Evolutionary conservation across 2,113 vertebrate species (phyloP).

Genomic region (Noctilio leporinus): DNA sequence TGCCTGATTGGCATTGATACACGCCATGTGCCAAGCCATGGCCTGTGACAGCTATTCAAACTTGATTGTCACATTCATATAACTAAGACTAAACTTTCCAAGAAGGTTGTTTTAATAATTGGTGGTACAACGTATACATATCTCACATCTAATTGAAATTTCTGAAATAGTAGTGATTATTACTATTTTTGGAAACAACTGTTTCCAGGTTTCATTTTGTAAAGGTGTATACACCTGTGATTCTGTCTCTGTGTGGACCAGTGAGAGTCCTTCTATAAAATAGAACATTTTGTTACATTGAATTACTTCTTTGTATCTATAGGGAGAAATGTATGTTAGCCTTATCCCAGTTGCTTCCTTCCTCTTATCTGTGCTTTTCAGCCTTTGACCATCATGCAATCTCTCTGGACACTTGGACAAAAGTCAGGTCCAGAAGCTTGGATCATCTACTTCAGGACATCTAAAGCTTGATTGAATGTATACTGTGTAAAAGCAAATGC

Average conservation of each 20-base stretch:
- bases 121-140: background rate
- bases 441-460: background rate
- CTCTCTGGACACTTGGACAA: background rate
- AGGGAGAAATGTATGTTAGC: background rate
- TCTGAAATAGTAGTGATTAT: background rate
- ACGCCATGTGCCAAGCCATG: no score
- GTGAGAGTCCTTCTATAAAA: background rate
- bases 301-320: background rate
- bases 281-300: background rate
- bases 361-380: background rate
- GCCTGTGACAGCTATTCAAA: background rate
- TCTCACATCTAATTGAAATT: background rate
- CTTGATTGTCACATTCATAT: background rate
- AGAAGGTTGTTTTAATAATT: background rate
- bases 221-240: background rate
- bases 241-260: background rate
- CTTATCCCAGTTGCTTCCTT: background rate
- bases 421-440: background rate
- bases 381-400: background rate
- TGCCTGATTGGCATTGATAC: background rate
- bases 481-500: background rate
- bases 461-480: background rate
- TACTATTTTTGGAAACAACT: background rate
- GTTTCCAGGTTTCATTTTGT: background rate
- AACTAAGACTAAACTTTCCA: background rate